Evolutionary conservation across 2,888 invertebrate species (phyloP).

Genomic region (Chymomyza procnemis): DNA sequence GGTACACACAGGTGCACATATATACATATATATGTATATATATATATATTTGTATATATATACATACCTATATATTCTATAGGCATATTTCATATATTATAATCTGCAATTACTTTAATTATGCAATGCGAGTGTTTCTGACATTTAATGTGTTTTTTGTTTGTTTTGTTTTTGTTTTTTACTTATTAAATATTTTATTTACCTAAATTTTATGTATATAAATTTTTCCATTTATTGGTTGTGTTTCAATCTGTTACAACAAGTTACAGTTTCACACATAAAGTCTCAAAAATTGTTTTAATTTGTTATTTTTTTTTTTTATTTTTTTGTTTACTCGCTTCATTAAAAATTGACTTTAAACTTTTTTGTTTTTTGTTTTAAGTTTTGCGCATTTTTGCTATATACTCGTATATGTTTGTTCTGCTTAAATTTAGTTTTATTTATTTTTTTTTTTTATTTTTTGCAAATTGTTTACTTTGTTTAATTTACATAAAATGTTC

Average conservation of each 20-base stretch:
- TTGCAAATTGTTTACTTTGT: conserved; percentile 23
- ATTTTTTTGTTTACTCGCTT: conserved; percentile 3
- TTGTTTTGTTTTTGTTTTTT: conserved; percentile 1
- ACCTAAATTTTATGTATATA: background rate
- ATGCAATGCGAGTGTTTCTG: background rate
- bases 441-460: conserved; percentile 27
- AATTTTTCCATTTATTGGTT: background rate
- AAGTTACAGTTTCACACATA: conserved; percentile 16
- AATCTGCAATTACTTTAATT: background rate
- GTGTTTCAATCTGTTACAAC: background rate
- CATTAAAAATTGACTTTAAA: conserved; percentile 26
- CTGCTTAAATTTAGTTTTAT: conserved; percentile 14
- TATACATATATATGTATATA: background rate
- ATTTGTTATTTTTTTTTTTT: conserved; percentile 11
- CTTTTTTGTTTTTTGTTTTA: conserved; percentile 6
- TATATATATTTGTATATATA: too few relatives aligned
- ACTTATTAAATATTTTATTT: background rate
- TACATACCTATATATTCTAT: background rate
- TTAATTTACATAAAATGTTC: conserved; percentile 30
- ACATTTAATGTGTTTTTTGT: background rate
- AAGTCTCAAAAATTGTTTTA: conserved; percentile 18
- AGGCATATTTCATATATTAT: too few relatives aligned
- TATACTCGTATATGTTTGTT: conserved; percentile 13
- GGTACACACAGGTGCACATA: too few relatives aligned
- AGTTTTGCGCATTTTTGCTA: background rate